These are phyloP conservation scores for Atta colombica DNA, from an alignment of 1,140 invertebrate genomes.

Conservation along the genomic window DNA sequence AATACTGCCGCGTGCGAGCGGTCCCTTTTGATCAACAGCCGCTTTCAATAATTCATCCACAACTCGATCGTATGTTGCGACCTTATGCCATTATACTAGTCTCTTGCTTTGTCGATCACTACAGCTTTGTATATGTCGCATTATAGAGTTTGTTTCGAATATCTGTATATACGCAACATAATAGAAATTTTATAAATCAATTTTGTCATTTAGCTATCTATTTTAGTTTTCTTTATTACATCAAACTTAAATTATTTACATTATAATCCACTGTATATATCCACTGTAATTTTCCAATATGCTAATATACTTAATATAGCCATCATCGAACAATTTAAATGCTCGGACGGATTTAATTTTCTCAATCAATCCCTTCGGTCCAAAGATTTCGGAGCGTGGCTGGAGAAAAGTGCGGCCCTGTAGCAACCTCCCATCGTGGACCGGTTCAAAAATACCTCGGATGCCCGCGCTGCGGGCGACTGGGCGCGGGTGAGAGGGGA, in stretches of 20 bases:
- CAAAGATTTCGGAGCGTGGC: conserved; percentile 51
- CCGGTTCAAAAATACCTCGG: conserved; percentile 86
- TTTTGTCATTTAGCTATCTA: background rate
- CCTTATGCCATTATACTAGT: conserved; percentile 61
- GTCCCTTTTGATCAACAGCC: conserved; percentile 81
- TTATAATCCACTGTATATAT: background rate
- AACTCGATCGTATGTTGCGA: conserved; percentile 76
- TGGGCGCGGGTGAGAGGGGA: conserved; percentile 61
- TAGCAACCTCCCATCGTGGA: conserved; percentile 83
- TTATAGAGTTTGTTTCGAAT: conserved; percentile 20
- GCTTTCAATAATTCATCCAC: conserved; percentile 83
- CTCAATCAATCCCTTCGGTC: background rate
- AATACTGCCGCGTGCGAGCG: conserved; percentile 67
- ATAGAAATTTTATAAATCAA: background rate
- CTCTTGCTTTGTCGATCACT: background rate
- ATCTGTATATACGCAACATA: background rate
- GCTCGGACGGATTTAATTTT: background rate
- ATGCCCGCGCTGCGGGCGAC: conserved; percentile 79
- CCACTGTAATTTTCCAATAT: too few relatives aligned
- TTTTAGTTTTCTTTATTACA: background rate
- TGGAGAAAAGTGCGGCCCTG: conserved; percentile 82
- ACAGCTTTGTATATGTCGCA: conserved; percentile 2
- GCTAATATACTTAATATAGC: conserved; percentile 1
- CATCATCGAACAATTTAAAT: conserved; percentile 3
- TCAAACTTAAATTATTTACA: background rate